Evolutionary conservation across 37 sponge, comb jelly and placozoan genomes (phyloP).

Genomic region (Ianthella basta): DNA sequence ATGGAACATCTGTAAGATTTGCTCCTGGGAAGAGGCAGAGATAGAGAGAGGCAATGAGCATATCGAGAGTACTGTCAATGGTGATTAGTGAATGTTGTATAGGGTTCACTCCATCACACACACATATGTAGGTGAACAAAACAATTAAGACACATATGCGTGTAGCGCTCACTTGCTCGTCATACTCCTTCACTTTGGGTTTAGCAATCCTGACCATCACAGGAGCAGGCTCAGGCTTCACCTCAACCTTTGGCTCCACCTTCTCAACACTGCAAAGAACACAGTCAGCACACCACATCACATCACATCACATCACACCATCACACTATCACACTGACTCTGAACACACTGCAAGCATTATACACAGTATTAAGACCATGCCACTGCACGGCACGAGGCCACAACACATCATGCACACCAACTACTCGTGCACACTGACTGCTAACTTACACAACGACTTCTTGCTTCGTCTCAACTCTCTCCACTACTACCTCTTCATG

Average conservation of each 20-base stretch:
- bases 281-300: not conserved
- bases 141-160: too few relatives aligned
- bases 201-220: not conserved
- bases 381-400: too few relatives aligned
- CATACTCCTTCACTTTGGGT: constrained; percentile 23
- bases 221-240: not conserved
- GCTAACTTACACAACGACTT: not conserved
- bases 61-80: too few relatives aligned
- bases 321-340: too few relatives aligned
- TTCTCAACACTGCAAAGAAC: not conserved
- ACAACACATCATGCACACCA: not conserved
- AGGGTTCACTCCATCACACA: too few relatives aligned
- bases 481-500: constrained; percentile 2
- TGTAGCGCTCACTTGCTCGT: constrained; percentile 4
- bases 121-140: too few relatives aligned
- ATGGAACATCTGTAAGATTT: constrained; percentile 1
- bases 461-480: not conserved
- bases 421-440: not conserved
- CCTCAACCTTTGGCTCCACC: constrained; percentile 10
- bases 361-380: too few relatives aligned
- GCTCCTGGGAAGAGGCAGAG: too few relatives aligned
- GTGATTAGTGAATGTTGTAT: too few relatives aligned
- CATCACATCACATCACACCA: not conserved
- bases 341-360: too few relatives aligned
- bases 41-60: too few relatives aligned